A percentile compares a stretch with the other conserved stretches of the same genome.
Evolutionary conservation across 2,888 invertebrate species (phyloP).

Genomic region (Plemyria rubiginata): DNA sequence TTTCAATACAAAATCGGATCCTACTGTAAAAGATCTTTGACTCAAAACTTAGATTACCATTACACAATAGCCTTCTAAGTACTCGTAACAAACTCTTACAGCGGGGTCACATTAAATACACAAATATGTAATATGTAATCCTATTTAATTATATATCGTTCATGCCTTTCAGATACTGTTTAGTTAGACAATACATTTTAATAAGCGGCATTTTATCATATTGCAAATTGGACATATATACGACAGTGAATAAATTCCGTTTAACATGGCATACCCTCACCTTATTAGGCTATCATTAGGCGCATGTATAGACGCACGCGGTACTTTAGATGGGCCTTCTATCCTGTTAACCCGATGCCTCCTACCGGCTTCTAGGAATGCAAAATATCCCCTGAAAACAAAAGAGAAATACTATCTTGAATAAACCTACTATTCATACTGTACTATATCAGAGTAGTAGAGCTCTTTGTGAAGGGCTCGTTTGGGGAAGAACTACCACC

Average conservation of each 20-base stretch:
- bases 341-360: conserved; percentile 87
- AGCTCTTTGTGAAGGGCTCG: no score
- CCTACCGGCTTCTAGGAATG: conserved; percentile 93
- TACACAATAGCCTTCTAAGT: not conserved
- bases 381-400: conserved; percentile 90
- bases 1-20: conserved; percentile 38
- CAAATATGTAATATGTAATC: conserved; percentile 32
- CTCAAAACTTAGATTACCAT: conserved; percentile 9
- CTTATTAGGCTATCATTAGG: conserved; percentile 90
- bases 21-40: conserved; percentile 41
- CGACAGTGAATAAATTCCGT: conserved; percentile 34
- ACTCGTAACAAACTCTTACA: conserved; percentile 39
- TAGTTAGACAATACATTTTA: conserved; percentile 51
- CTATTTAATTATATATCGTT: conserved; percentile 41
- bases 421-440: no score
- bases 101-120: conserved; percentile 41
- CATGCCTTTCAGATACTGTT: conserved; percentile 51
- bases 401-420: conserved; percentile 1
- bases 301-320: conserved; percentile 86
- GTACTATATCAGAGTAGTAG: no score
- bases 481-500: no score
- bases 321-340: conserved; percentile 83
- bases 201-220: conserved; percentile 47
- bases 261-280: conserved; percentile 49
- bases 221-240: conserved; percentile 54